Conservation (phyloP, 23 tunicate species). For the Botrylloides violaceus region DNA sequence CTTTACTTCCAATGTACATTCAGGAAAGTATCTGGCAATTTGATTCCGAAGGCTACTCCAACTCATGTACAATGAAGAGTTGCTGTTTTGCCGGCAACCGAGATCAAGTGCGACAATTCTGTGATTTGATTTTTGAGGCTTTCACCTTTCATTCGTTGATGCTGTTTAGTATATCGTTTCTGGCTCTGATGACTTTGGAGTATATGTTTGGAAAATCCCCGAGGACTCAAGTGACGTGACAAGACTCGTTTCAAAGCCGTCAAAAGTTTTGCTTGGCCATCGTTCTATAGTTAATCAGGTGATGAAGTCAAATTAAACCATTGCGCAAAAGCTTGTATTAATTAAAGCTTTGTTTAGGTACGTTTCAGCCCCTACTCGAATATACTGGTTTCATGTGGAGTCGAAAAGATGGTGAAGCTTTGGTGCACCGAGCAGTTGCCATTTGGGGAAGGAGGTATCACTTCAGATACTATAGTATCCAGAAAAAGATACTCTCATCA, state of each 20-base stretch:
- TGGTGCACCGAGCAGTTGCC: slow-evolving; percentile 43
- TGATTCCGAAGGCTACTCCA: slow-evolving; percentile 35
- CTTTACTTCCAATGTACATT: neutral
- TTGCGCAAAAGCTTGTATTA: neutral
- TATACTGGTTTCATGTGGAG: slow-evolving; percentile 61
- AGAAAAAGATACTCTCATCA: slow-evolving; percentile 38
- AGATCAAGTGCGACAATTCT: slow-evolving; percentile 60
- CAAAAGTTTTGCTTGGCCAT: slow-evolving; percentile 47
- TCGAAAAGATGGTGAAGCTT: slow-evolving; percentile 46
- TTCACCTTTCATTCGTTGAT: neutral
- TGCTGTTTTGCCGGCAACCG: slow-evolving; percentile 74
- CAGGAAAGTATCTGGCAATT: slow-evolving; percentile 36
- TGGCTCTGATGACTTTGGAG: slow-evolving; percentile 75
- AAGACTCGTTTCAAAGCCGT: slow-evolving; percentile 11
- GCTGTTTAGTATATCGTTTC: slow-evolving; percentile 64
- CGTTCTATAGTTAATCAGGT: slow-evolving; percentile 81
- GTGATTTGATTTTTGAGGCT: neutral
- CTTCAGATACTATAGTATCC: neutral
- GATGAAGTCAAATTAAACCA: neutral
- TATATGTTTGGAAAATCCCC: slow-evolving; percentile 74
- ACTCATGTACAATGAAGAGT: slow-evolving; percentile 84
- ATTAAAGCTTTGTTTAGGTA: slow-evolving; percentile 55
- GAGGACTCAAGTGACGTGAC: neutral
- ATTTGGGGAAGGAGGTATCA: neutral
- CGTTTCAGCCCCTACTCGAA: slow-evolving; percentile 44